Percentiles rank a stretch among this genome's conserved stretches.
These are phyloP conservation scores for Lottia gigantea DNA, from an alignment of 2,888 invertebrate species.

Conservation along the genomic window DNA sequence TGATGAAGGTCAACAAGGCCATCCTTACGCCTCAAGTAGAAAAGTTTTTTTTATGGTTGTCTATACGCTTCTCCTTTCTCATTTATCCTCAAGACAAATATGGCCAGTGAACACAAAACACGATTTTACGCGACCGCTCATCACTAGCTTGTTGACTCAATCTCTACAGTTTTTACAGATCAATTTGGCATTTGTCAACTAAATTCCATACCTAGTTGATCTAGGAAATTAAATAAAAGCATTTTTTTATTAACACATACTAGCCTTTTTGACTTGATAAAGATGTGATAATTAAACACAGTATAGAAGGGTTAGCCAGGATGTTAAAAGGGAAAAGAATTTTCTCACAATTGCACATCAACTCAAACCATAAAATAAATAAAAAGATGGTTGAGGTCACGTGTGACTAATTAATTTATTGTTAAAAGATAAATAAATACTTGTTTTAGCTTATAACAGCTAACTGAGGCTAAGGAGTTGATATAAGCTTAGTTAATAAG, in stretches of 20 bases:
- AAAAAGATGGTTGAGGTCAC: neutral
- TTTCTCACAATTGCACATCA: no score
- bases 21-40: slow-evolving; percentile 8
- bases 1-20: slow-evolving; percentile 2
- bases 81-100: slow-evolving; percentile 8
- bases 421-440: neutral
- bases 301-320: no score
- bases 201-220: neutral
- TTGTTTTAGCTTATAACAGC: neutral
- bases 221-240: neutral
- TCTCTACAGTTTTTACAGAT: neutral
- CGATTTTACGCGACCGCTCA: slow-evolving; percentile 5
- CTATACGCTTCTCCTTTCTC: neutral
- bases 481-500: neutral
- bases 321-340: no score
- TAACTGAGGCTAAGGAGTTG: no score
- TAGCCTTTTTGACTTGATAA: no score
- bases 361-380: no score
- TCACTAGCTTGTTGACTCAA: slow-evolving; percentile 2
- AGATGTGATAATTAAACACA: no score
- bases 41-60: neutral
- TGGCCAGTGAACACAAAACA: slow-evolving; percentile 9
- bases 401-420: slow-evolving; percentile 6
- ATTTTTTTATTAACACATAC: slow-evolving; percentile 3
- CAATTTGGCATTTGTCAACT: slow-evolving; percentile 9